These are phyloP conservation scores for Hozukius guyotensis DNA, from an alignment of 2,797 vertebrate species.

Conservation along the genomic window DNA sequence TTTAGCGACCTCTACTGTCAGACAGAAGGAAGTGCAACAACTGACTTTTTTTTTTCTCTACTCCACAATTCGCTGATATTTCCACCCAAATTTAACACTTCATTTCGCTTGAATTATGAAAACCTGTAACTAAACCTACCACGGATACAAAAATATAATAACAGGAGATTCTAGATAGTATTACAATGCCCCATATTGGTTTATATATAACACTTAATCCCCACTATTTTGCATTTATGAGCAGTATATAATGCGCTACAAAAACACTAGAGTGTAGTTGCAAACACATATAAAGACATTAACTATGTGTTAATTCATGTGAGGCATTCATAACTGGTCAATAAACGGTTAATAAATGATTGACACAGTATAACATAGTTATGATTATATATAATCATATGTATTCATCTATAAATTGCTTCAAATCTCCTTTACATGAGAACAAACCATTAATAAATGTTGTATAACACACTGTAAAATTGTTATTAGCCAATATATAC, in stretches of 20 bases:
- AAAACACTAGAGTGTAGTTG: neutral
- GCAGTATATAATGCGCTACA: too few species aligned
- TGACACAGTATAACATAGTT: too few species aligned
- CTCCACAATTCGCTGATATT: neutral
- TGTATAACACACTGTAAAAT: neutral
- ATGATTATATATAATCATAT: too few species aligned
- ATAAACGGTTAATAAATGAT: too few species aligned
- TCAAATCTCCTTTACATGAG: too few species aligned
- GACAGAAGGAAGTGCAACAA: neutral
- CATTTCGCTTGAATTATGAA: neutral
- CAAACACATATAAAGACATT: neutral
- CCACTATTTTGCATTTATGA: neutral
- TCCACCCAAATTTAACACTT: neutral
- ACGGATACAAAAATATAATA: neutral
- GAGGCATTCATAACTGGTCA: too few species aligned
- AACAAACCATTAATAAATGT: neutral
- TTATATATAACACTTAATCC: neutral
- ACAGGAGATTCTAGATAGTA: neutral
- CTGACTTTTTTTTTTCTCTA: neutral
- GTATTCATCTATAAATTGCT: too few species aligned
- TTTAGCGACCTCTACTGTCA: conserved; percentile 38
- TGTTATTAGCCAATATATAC: neutral
- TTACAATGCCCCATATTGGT: neutral
- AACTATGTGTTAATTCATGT: rapidly evolving
- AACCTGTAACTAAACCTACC: neutral